phyloP scores from a whole-genome alignment of 2,113 vertebrate genomes.

The Holacanthus passer region DNA sequence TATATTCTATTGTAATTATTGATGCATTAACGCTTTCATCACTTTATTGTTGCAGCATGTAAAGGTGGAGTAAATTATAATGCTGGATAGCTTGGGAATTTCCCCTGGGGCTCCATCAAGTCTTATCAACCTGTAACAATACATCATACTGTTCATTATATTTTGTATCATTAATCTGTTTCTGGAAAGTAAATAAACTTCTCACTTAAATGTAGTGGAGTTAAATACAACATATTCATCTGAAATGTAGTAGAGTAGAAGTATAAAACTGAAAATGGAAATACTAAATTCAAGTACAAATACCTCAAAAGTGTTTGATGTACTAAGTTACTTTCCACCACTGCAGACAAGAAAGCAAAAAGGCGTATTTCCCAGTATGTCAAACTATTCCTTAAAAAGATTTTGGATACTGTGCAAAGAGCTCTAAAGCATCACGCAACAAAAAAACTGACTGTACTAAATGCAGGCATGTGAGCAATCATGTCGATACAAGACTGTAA shows the following conservation, averaged over 20 bases:
- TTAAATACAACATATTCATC: not conserved
- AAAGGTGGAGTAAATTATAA: not conserved
- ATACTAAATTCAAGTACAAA: not conserved
- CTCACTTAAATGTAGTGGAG: not conserved
- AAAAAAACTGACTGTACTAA: slow-evolving; percentile 22
- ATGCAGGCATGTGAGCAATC: slow-evolving; percentile 34
- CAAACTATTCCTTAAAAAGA: not conserved
- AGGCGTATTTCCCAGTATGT: not conserved
- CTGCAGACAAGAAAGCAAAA: not conserved
- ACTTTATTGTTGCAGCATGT: not conserved
- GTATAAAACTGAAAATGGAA: not conserved
- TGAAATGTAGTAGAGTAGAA: not conserved
- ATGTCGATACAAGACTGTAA: slow-evolving; percentile 41
- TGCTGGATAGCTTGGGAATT: not conserved
- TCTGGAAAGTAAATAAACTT: not conserved
- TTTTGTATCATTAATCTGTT: not conserved
- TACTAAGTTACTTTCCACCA: not conserved
- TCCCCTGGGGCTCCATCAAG: not conserved
- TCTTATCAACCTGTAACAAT: not conserved
- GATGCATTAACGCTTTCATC: not conserved
- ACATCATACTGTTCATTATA: not conserved
- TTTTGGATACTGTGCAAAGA: slow-evolving; percentile 3
- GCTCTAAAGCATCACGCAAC: slow-evolving; percentile 16
- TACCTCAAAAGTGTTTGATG: not conserved
- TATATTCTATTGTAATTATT: not conserved